Evolutionary conservation across 2,113 vertebrate species (phyloP).

Genomic region (Periophthalmodon schlosseri): DNA sequence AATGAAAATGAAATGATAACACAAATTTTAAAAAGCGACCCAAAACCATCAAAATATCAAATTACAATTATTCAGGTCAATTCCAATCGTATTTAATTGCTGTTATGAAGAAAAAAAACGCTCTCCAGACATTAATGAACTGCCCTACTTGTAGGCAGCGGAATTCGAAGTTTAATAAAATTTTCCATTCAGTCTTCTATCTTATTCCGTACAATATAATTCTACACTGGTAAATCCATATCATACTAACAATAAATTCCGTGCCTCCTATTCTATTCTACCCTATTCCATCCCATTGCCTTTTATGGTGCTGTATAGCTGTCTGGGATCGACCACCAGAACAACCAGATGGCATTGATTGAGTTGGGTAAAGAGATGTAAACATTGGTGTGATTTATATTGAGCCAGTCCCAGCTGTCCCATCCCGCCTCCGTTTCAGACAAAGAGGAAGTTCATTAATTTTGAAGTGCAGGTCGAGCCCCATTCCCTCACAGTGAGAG

Average conservation of each 20-base stretch:
- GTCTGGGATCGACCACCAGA: neutral
- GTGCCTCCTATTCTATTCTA: neutral
- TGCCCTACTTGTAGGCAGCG: neutral
- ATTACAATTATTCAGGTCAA: too few species aligned
- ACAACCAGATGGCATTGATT: neutral
- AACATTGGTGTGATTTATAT: slow-evolving; percentile 28
- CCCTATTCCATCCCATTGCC: neutral
- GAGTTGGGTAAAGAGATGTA: slow-evolving; percentile 9
- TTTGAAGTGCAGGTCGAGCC: slow-evolving; percentile 41
- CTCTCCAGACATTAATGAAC: neutral
- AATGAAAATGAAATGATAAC: too few species aligned
- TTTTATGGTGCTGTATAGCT: neutral
- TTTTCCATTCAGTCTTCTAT: neutral
- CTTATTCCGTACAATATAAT: neutral
- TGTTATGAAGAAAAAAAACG: too few species aligned
- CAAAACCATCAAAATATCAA: too few species aligned
- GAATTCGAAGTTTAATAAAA: neutral
- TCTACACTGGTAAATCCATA: neutral
- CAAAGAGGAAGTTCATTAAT: slow-evolving; percentile 37
- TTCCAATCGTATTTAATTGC: too few species aligned
- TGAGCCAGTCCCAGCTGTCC: slow-evolving; percentile 17
- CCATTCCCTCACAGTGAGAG: slow-evolving; percentile 18
- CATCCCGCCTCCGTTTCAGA: slow-evolving; percentile 20
- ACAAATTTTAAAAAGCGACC: too few species aligned
- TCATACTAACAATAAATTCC: neutral